A percentile compares a stretch with the other conserved stretches of the same genome.
Conservation (phyloP, 2,888 invertebrate species). For the Nezara viridula region DNA sequence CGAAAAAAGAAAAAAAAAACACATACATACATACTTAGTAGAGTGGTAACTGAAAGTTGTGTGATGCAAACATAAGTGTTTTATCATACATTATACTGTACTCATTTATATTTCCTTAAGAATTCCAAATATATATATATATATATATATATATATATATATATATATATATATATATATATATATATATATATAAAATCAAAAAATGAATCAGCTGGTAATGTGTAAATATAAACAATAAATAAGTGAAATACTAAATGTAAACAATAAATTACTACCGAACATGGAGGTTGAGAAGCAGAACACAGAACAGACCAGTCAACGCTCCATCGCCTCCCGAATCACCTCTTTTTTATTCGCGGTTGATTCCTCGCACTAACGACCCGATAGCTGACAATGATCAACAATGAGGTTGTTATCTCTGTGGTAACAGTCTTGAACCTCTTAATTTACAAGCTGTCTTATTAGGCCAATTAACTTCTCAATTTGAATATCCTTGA, state of each 20-base stretch:
- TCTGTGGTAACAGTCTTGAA: neutral
- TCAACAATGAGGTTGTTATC: neutral
- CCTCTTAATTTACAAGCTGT: neutral
- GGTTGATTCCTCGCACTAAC: neutral
- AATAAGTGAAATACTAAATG: neutral
- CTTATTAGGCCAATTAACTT: neutral
- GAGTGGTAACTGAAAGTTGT: too few species aligned
- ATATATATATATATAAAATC: too few species aligned
- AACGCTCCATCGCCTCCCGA: neutral
- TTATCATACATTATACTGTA: too few species aligned
- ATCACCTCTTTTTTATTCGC: neutral
- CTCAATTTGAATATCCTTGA: neutral
- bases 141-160: too few species aligned
- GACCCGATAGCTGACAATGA: neutral
- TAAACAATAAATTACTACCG: neutral
- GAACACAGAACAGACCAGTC: neutral
- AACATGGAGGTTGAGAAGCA: neutral
- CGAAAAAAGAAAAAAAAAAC: too few species aligned
- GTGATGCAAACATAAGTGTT: too few species aligned
- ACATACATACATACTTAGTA: too few species aligned
- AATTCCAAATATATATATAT: too few species aligned
- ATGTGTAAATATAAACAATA: too few species aligned
- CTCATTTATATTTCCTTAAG: too few species aligned
- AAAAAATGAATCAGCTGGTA: too few species aligned
- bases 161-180: too few species aligned